Evolutionary conservation across 2,888 invertebrate species (phyloP), one percentile per base, ranked within the genome.

Genomic region (Euzophera pinguis): DNA sequence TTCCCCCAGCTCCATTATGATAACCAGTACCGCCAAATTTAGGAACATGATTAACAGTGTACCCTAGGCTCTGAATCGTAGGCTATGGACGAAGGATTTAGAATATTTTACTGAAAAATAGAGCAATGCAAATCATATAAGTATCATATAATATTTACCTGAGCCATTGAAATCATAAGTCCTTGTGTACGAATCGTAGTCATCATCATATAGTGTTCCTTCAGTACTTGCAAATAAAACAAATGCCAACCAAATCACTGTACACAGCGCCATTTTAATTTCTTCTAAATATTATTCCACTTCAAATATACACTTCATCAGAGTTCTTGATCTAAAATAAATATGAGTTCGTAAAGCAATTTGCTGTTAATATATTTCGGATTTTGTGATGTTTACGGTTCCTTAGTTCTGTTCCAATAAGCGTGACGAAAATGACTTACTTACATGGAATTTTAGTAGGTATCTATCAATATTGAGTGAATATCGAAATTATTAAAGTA

Each of bases 101-200:
- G n/a, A n/a, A n/a, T n/a, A n/a, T n/a, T n/a, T n/a, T n/a, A n/a
- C n/a, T n/a, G n/a, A n/a, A n/a, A n/a, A n/a, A n/a, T n/a, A n/a
- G n/a, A n/a, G n/a, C n/a, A n/a, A n/a, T n/a, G n/a, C n/a, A n/a
- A n/a, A n/a, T n/a, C n/a, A n/a, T n/a, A n/a, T n/a, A n/a, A n/a
- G n/a, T n/a, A n/a, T n/a, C n/a, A n/a, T n/a, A n/a, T n/a, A n/a
- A 43, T 29, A 57, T 64, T 83, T 78, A 89, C 90, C 90, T 73
- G 88, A 71, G 60, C 61, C 75, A 64, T 75, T 79, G 72, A 80
- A 85, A 72, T 90, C 86, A 62, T 86, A 86, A 52, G 66, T 59
- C 62, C 81, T 84, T 9, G 87, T 87, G 62, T 87, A 89, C 0
- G 79, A 71, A 60, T 90, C 90, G 70, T 89, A 90, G 58, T 90